A percentile compares a stretch with the other conserved stretches of the same genome.
Evolutionary conservation across 2,113 vertebrate genomes (phyloP).

Genomic region (Thymallus thymallus): DNA sequence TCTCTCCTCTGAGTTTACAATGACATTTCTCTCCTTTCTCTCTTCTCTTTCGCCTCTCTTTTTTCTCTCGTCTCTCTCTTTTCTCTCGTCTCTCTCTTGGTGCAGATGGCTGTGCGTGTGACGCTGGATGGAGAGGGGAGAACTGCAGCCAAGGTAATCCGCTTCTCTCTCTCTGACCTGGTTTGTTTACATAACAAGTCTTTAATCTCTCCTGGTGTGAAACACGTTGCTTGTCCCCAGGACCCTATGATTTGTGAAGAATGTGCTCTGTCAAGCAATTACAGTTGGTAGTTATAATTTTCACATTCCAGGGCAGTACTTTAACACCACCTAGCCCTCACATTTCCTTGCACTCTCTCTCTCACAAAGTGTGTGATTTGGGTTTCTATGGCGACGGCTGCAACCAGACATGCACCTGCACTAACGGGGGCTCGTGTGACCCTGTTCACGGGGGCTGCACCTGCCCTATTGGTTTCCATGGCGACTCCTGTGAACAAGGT

Average conservation of each 20-base stretch:
- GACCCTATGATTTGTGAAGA: conserved; percentile 5
- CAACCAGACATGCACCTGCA: conserved; percentile 74
- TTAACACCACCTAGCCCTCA: too few species aligned
- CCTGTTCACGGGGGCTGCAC: conserved; percentile 70
- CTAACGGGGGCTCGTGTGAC: conserved; percentile 74
- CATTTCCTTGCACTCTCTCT: not conserved
- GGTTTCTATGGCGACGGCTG: conserved; percentile 78
- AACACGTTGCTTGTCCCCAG: not conserved
- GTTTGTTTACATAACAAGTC: not conserved
- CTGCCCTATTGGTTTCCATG: conserved; percentile 76
- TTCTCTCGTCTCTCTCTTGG: conserved; percentile 37
- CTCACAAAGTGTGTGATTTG: conserved; percentile 63
- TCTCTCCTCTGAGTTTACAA: not conserved
- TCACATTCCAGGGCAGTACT: not conserved
- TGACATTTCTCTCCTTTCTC: not conserved
- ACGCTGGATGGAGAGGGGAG: conserved; percentile 84
- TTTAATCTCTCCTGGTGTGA: not conserved
- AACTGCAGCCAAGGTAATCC: conserved; percentile 86
- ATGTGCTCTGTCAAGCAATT: not conserved
- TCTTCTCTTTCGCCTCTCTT: not conserved
- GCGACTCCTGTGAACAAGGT: conserved; percentile 77
- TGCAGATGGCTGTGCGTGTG: conserved; percentile 85
- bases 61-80: not conserved
- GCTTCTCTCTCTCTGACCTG: not conserved
- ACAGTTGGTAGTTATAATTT: not conserved